phyloP scores from a whole-genome alignment of 2,888 invertebrate genomes.

The Pammene aurita region DNA sequence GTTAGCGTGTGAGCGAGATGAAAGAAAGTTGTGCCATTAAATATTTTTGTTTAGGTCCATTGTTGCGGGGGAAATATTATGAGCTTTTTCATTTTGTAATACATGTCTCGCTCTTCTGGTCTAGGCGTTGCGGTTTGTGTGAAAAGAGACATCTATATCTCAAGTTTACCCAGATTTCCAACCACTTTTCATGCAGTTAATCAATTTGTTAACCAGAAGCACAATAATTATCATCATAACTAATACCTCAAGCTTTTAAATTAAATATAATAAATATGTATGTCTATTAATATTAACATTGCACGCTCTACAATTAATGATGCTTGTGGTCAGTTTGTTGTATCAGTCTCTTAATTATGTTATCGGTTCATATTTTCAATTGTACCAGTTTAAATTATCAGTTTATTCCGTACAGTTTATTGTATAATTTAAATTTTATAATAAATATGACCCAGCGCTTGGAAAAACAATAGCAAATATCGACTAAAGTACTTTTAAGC shows the following conservation, averaged over 20 bases:
- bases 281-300: not conserved
- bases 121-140: constrained; percentile 53
- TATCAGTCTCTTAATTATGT: constrained; percentile 42
- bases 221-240: not conserved
- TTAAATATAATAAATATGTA: no score
- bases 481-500: no score
- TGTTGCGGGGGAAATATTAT: constrained; percentile 79
- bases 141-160: constrained; percentile 60
- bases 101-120: constrained; percentile 61
- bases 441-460: no score
- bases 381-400: constrained; percentile 43
- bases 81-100: constrained; percentile 75
- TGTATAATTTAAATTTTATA: not conserved
- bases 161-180: constrained; percentile 30
- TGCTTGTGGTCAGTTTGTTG: constrained; percentile 55
- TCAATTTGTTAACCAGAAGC: not conserved
- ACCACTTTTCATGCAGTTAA: not conserved
- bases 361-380: constrained; percentile 51
- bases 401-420: not conserved
- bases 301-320: constrained; percentile 50
- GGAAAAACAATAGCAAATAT: no score
- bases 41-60: constrained; percentile 79
- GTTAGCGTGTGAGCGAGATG: constrained; percentile 62
- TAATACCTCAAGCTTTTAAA: not conserved
- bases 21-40: constrained; percentile 73